Percentiles rank a stretch among this genome's conserved stretches.
These are phyloP conservation scores for Cotesia glomerata DNA, from an alignment of 1,140 invertebrate genomes.

Conservation along the genomic window DNA sequence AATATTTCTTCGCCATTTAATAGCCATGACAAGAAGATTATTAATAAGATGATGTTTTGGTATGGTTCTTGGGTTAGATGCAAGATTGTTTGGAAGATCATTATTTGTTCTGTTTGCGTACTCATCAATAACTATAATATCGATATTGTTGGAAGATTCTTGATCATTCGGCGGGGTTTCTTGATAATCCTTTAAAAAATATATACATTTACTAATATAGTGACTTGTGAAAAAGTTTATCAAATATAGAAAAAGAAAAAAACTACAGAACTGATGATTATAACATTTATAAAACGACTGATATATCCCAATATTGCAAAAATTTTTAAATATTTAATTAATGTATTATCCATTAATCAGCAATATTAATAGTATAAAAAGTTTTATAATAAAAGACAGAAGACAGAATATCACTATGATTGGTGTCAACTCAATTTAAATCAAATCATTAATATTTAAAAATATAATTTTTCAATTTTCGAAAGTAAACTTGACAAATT, in stretches of 20 bases:
- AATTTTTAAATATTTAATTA: no score
- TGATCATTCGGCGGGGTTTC: neutral
- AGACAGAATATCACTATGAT: no score
- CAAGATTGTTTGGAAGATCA: neutral
- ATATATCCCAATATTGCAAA: neutral
- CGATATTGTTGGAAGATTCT: neutral
- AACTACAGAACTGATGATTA: neutral
- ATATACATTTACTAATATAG: neutral
- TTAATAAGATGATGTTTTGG: neutral
- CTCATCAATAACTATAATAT: neutral
- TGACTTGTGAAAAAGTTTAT: neutral
- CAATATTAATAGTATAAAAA: no score
- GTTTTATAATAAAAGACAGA: no score
- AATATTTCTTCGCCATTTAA: neutral
- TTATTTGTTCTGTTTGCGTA: neutral
- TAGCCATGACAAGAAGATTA: conserved; percentile 1
- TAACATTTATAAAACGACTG: neutral
- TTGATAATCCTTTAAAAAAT: neutral
- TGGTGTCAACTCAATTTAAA: no score
- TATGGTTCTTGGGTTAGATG: neutral
- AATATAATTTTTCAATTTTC: no score
- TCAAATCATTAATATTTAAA: no score
- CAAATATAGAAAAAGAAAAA: neutral
- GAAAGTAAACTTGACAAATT: no score
- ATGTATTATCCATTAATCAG: no score